Percentiles rank a stretch among this genome's conserved stretches.
phyloP scores from a whole-genome alignment of 2,888 invertebrate genomes.

The Lymantria dispar region DNA sequence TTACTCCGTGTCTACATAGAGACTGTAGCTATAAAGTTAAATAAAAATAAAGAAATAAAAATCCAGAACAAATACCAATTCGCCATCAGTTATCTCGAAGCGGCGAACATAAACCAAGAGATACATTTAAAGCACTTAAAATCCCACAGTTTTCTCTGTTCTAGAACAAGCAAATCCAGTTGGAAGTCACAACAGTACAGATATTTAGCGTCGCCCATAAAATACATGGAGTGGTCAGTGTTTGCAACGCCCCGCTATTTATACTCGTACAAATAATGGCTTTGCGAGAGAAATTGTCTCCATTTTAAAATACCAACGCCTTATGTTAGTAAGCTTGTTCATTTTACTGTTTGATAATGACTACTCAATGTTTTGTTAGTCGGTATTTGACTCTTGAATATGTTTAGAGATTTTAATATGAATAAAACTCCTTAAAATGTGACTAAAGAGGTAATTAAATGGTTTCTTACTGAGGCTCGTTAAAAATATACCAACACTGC shows the following conservation, averaged over 20 bases:
- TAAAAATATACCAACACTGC: too few relatives aligned
- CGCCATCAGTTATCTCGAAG: neutral
- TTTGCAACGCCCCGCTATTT: conserved; percentile 31
- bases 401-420: too few relatives aligned
- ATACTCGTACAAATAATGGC: conserved; percentile 27
- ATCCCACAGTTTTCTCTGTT: conserved; percentile 11
- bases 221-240: conserved; percentile 36
- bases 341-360: conserved; percentile 1
- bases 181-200: conserved; percentile 19
- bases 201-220: conserved; percentile 36
- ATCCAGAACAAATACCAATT: neutral
- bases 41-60: too few relatives aligned
- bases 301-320: conserved; percentile 19
- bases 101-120: neutral
- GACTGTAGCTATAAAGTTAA: too few relatives aligned
- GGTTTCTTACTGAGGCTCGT: too few relatives aligned
- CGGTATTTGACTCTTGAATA: too few relatives aligned
- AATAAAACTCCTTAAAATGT: too few relatives aligned
- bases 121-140: conserved; percentile 10
- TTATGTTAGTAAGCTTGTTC: conserved; percentile 10
- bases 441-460: too few relatives aligned
- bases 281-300: conserved; percentile 16
- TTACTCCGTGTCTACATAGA: too few relatives aligned
- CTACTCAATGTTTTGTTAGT: neutral
- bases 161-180: conserved; percentile 19